Conservation (phyloP, 1,140 invertebrate species). For the Harlomillsia oculata region DNA sequence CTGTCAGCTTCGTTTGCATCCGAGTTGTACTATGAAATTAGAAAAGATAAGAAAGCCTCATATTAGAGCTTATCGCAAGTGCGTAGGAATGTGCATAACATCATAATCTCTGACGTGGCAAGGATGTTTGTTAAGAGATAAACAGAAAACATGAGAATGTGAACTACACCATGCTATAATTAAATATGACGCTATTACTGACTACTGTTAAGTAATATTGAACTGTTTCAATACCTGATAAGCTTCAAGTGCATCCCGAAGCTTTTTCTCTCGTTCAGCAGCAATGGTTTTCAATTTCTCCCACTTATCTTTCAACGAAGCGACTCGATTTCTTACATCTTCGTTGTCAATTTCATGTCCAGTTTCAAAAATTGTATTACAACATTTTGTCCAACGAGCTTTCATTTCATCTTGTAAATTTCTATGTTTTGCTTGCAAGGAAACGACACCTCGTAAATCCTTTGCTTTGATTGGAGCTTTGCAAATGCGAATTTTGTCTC, state of each 20-base stretch:
- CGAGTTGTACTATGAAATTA: constrained; percentile 73
- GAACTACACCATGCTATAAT: too few relatives aligned
- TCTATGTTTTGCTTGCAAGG: constrained; percentile 89
- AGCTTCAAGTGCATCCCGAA: constrained; percentile 88
- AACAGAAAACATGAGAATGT: too few relatives aligned
- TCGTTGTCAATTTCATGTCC: constrained; percentile 61
- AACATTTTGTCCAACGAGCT: constrained; percentile 65
- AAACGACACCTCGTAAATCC: constrained; percentile 78
- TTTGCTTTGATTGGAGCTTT: constrained; percentile 82
- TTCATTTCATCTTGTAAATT: constrained; percentile 82
- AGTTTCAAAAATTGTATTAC: constrained; percentile 61
- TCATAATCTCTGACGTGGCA: too few relatives aligned
- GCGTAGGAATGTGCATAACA: constrained; percentile 7
- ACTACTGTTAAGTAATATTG: too few relatives aligned
- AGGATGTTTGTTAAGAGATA: too few relatives aligned
- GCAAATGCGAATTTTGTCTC: constrained; percentile 82
- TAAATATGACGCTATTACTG: too few relatives aligned
- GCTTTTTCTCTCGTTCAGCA: constrained; percentile 66
- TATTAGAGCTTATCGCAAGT: constrained; percentile 20
- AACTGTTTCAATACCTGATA: constrained; percentile 70
- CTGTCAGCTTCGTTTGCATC: constrained; percentile 97
- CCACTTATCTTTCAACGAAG: constrained; percentile 74
- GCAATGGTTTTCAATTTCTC: constrained; percentile 72
- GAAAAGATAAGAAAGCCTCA: neutral
- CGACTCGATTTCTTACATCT: constrained; percentile 69